A percentile compares a stretch with the other conserved stretches of the same genome.
These are phyloP conservation scores for Argynnis bischoffii DNA, from an alignment of 2,888 invertebrate species.

Conservation along the genomic window DNA sequence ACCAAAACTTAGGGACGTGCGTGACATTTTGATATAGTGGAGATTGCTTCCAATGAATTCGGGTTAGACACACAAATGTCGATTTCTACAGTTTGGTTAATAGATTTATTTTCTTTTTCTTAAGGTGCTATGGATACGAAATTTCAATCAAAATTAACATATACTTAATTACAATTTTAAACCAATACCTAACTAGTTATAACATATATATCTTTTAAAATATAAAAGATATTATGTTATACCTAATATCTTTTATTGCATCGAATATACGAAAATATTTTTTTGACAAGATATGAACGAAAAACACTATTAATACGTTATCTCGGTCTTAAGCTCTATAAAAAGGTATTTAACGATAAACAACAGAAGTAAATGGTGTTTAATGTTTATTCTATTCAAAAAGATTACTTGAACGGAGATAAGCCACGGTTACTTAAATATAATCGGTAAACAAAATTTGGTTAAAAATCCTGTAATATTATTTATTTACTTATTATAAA, in stretches of 20 bases:
- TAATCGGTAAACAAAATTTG: too few species aligned
- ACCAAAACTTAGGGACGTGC: slow-evolving; percentile 41
- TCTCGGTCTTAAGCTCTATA: background rate
- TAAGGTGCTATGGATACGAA: background rate
- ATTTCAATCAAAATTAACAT: background rate
- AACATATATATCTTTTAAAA: too few species aligned
- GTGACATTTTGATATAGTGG: slow-evolving; percentile 44
- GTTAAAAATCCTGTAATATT: too few species aligned
- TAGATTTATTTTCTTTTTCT: slow-evolving; percentile 4
- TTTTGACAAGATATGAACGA: background rate
- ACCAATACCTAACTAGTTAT: too few species aligned
- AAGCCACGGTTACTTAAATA: too few species aligned
- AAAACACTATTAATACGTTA: slow-evolving; percentile 4
- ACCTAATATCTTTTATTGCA: too few species aligned
- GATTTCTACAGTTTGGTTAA: background rate
- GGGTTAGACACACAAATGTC: slow-evolving; percentile 27
- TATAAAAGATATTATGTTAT: too few species aligned
- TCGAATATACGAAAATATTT: too few species aligned
- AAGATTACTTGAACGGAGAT: too few species aligned
- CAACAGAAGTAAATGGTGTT: slow-evolving; percentile 7
- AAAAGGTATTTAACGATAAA: slow-evolving; percentile 16
- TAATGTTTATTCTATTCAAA: background rate
- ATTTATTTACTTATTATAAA: too few species aligned
- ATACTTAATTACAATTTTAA: too few species aligned
- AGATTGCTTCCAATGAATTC: slow-evolving; percentile 36